Conservation (phyloP, 2,888 invertebrate species). For the Neoaliturus tenellus region DNA sequence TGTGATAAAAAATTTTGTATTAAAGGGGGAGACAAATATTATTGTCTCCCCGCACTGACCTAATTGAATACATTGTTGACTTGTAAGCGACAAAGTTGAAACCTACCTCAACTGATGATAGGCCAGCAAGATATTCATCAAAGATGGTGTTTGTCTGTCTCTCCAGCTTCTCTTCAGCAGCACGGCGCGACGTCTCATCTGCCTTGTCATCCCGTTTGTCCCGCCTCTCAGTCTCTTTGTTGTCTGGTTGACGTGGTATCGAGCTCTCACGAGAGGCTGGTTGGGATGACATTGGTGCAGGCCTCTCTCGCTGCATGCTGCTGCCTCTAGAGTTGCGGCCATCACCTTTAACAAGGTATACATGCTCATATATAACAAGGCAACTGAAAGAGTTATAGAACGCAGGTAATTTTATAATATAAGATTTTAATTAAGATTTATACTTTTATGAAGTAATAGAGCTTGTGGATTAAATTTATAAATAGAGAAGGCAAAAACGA, state of each 20-base stretch:
- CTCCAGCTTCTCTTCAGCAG: constrained; percentile 23
- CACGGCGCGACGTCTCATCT: neutral
- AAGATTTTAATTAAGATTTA: too few relatives aligned
- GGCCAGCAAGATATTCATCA: neutral
- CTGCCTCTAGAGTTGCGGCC: constrained; percentile 40
- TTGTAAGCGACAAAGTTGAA: too few relatives aligned
- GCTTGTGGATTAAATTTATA: too few relatives aligned
- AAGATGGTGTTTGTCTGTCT: constrained; percentile 13
- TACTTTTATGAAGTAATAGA: too few relatives aligned
- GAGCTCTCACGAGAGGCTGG: constrained; percentile 64
- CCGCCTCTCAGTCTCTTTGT: neutral
- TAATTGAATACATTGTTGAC: too few relatives aligned
- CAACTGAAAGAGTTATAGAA: too few relatives aligned
- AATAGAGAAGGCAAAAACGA: too few relatives aligned
- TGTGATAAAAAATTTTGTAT: too few relatives aligned
- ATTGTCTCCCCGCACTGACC: too few relatives aligned
- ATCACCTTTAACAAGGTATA: constrained; percentile 1
- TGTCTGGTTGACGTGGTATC: constrained; percentile 19
- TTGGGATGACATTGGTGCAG: constrained; percentile 56
- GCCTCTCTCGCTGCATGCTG: constrained; percentile 49
- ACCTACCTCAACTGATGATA: constrained; percentile 7
- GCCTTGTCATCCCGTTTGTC: neutral
- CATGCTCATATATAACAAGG: too few relatives aligned
- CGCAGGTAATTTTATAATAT: too few relatives aligned
- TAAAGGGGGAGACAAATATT: too few relatives aligned